Percentiles rank a stretch among this genome's conserved stretches.
These are phyloP conservation scores for Thaumetopoea pityocampa DNA, from an alignment of 1,140 invertebrate genomes.

Conservation along the genomic window DNA sequence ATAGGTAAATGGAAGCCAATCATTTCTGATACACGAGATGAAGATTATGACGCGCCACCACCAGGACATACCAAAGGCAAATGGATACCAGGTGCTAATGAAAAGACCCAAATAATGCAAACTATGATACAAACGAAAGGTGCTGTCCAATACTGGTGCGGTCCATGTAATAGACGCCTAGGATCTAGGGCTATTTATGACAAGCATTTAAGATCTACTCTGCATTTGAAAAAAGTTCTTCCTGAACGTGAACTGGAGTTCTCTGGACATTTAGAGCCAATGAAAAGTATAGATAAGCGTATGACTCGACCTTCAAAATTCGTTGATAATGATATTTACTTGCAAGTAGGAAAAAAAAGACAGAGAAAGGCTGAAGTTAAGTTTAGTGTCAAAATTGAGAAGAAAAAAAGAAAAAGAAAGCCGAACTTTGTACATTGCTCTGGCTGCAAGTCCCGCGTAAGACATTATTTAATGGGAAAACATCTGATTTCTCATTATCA, in stretches of 20 bases:
- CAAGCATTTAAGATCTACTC: slow-evolving; percentile 83
- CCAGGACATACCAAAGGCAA: slow-evolving; percentile 84
- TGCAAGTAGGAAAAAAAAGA: slow-evolving; percentile 39
- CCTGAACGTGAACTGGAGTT: slow-evolving; percentile 81
- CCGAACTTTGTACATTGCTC: slow-evolving; percentile 79
- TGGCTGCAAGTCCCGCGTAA: slow-evolving; percentile 82
- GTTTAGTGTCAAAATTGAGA: slow-evolving; percentile 35
- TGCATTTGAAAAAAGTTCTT: slow-evolving; percentile 82
- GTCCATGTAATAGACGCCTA: slow-evolving; percentile 84
- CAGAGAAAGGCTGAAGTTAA: slow-evolving; percentile 27
- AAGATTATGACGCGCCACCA: slow-evolving; percentile 77
- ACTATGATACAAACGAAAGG: slow-evolving; percentile 67
- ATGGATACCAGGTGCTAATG: slow-evolving; percentile 83
- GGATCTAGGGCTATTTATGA: slow-evolving; percentile 85
- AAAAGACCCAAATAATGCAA: slow-evolving; percentile 75
- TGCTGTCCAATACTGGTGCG: slow-evolving; percentile 85
- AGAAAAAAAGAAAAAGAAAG: slow-evolving; percentile 76
- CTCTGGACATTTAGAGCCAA: slow-evolving; percentile 58
- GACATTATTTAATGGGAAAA: slow-evolving; percentile 84
- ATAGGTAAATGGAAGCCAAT: slow-evolving; percentile 73
- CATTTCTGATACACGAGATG: slow-evolving; percentile 54
- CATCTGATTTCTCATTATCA: slow-evolving; percentile 91
- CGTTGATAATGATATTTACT: slow-evolving; percentile 45
- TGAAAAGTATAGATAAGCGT: slow-evolving; percentile 52
- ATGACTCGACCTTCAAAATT: slow-evolving; percentile 46